Conservation (phyloP, 2,797 vertebrate genomes). For the Etheostoma nigrum region DNA sequence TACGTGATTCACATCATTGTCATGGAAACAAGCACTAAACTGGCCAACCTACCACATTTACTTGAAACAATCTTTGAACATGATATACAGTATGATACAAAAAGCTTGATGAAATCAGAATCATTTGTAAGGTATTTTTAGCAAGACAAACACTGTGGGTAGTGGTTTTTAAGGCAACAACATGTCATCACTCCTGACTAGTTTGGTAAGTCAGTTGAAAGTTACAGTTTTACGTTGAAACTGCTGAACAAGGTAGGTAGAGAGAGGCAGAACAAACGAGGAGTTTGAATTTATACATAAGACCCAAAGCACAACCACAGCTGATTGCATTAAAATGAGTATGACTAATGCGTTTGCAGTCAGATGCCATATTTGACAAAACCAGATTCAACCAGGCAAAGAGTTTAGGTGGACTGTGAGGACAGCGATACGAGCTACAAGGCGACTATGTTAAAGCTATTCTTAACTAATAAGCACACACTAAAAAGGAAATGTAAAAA, state of each 20-base stretch:
- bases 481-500: neutral
- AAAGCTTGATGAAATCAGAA: slow-evolving; percentile 1
- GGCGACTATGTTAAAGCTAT: slow-evolving; percentile 37
- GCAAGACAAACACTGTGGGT: neutral
- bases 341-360: neutral
- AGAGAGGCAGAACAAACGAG: neutral
- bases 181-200: neutral
- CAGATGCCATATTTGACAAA: neutral
- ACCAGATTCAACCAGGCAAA: slow-evolving; percentile 3
- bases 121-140: neutral
- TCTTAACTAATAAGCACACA: slow-evolving; percentile 6
- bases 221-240: neutral
- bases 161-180: slow-evolving; percentile 35
- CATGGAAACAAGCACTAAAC: slow-evolving; percentile 1
- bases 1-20: neutral
- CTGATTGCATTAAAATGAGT: neutral
- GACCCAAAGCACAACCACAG: neutral
- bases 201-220: slow-evolving; percentile 3
- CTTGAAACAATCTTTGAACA: neutral
- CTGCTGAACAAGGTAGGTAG: neutral
- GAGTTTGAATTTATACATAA: neutral
- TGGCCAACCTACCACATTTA: neutral
- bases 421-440: slow-evolving; percentile 11
- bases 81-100: neutral
- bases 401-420: neutral